phyloP scores from a whole-genome alignment of 2,113 vertebrate genomes.

The Cavia aperea region DNA sequence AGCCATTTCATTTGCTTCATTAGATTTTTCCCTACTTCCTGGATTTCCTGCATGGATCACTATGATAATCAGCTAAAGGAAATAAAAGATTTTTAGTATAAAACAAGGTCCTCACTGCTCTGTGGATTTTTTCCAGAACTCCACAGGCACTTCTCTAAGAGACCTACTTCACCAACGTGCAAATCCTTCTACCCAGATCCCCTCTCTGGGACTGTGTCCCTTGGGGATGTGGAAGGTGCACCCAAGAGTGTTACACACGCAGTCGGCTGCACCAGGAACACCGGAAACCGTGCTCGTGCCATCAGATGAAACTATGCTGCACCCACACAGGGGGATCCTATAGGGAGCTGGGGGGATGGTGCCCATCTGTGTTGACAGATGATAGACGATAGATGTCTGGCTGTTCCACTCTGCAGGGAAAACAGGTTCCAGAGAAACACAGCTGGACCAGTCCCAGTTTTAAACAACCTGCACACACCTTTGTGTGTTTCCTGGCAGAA shows the following conservation, averaged over 20 bases:
- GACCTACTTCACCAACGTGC: accelerated
- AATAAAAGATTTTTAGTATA: background rate
- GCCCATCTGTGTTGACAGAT: accelerated
- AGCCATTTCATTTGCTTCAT: background rate
- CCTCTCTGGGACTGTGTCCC: background rate
- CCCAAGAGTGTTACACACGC: accelerated
- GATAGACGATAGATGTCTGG: background rate
- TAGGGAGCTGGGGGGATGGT: accelerated
- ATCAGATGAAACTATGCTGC: background rate
- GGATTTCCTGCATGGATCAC: background rate
- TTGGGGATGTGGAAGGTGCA: accelerated
- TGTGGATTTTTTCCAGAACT: background rate
- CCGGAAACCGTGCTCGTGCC: accelerated
- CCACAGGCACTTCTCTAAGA: accelerated
- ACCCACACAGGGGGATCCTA: accelerated
- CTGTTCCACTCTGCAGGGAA: background rate
- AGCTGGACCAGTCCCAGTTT: accelerated
- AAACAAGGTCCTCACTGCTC: accelerated
- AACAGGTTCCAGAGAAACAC: background rate
- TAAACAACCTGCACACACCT: accelerated
- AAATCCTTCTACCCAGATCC: background rate
- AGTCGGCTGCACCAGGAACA: background rate
- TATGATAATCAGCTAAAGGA: background rate
- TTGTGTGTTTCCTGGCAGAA: accelerated
- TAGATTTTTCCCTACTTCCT: too few relatives aligned